phyloP scores from a whole-genome alignment of 1,140 invertebrate species.

The Drosophila bifasciata region DNA sequence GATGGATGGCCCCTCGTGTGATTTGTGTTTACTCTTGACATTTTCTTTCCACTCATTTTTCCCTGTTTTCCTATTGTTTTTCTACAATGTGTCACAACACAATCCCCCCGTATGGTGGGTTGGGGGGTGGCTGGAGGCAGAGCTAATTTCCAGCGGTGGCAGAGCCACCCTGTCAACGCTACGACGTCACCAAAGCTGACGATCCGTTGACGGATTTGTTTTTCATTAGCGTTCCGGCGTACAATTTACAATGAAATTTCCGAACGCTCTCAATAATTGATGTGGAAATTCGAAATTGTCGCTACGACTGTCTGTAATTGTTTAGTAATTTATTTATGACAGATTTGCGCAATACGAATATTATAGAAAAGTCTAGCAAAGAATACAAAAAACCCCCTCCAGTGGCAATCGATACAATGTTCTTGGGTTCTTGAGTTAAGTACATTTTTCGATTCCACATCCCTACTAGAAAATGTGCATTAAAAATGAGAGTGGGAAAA shows the following conservation, averaged over 20 bases:
- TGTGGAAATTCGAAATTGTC: constrained; percentile 2
- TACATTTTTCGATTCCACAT: too few species aligned
- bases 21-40: constrained; percentile 48
- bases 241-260: constrained; percentile 40
- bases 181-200: constrained; percentile 28
- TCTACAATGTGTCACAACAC: constrained; percentile 26
- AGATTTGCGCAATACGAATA: constrained; percentile 1
- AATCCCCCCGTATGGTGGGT: constrained; percentile 21
- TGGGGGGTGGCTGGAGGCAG: constrained; percentile 4
- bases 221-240: constrained; percentile 51
- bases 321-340: constrained; percentile 31
- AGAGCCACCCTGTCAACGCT: constrained; percentile 40
- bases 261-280: constrained; percentile 39
- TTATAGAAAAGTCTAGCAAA: not conserved
- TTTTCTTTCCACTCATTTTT: constrained; percentile 25
- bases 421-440: too few species aligned
- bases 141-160: constrained; percentile 53
- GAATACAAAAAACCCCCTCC: too few species aligned
- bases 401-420: too few species aligned
- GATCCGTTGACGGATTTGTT: constrained; percentile 66
- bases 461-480: too few species aligned
- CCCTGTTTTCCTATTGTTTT: constrained; percentile 4
- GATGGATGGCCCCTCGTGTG: constrained; percentile 58
- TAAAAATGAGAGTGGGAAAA: too few species aligned
- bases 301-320: constrained; percentile 30